These are phyloP conservation scores for Rhynchonema sp. DNA, from an alignment of 2,888 invertebrate genomes.

Conservation along the genomic window DNA sequence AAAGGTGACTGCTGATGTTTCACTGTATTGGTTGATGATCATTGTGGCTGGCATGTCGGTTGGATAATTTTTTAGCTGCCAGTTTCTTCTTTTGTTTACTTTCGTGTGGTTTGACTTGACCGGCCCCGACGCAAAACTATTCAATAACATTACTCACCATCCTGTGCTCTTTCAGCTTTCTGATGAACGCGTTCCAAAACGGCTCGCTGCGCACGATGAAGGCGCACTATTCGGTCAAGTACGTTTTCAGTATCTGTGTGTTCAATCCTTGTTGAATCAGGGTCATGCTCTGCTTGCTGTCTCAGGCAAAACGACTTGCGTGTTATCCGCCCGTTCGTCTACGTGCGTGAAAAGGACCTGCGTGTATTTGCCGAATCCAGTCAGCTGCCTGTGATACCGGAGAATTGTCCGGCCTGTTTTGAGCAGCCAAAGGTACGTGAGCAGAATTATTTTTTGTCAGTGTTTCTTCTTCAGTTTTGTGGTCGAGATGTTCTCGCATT, in stretches of 20 bases:
- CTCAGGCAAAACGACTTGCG: slow-evolving; percentile 54
- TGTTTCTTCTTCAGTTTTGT: slow-evolving; percentile 30
- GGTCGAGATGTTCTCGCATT: slow-evolving; percentile 35
- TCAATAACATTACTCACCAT: too few species aligned
- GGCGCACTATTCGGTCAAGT: slow-evolving; percentile 53
- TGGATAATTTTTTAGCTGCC: not conserved
- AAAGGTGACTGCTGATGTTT: slow-evolving; percentile 32
- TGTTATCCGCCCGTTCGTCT: slow-evolving; percentile 65
- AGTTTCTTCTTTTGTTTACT: not conserved
- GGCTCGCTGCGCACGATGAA: slow-evolving; percentile 58
- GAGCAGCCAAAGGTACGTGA: slow-evolving; percentile 10
- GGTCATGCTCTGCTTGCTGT: too few species aligned
- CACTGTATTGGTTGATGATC: not conserved
- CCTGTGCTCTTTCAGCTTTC: slow-evolving; percentile 42
- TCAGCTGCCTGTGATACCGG: slow-evolving; percentile 49
- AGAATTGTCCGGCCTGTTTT: slow-evolving; percentile 40
- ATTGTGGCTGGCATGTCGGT: not conserved
- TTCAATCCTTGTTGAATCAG: too few species aligned
- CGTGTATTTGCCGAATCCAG: slow-evolving; percentile 52
- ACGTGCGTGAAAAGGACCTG: slow-evolving; percentile 56
- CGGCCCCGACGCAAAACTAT: too few species aligned
- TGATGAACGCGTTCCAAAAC: slow-evolving; percentile 58
- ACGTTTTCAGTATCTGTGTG: slow-evolving; percentile 3
- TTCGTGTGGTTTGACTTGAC: not conserved
- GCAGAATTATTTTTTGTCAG: not conserved